Conservation (phyloP, 2,113 vertebrate species). For the Oncorhynchus kisutch region DNA sequence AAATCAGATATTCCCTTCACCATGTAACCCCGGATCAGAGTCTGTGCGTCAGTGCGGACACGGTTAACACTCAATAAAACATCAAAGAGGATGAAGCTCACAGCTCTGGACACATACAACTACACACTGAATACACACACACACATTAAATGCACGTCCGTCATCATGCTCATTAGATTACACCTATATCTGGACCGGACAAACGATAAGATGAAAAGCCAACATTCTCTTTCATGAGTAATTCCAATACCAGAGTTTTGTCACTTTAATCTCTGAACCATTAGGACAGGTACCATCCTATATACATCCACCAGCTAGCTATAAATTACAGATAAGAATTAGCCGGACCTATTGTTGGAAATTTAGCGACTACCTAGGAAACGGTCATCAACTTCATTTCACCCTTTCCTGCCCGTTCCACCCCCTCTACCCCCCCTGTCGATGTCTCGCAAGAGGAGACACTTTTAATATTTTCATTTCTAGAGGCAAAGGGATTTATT, state of each 20-base stretch:
- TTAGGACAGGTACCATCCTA: background rate
- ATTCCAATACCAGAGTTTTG: slow-evolving; percentile 13
- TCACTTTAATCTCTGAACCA: background rate
- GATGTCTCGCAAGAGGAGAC: slow-evolving; percentile 14
- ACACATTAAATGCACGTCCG: background rate
- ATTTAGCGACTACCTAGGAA: slow-evolving; percentile 33
- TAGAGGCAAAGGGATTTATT: slow-evolving; percentile 59
- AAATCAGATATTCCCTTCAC: slow-evolving; percentile 44
- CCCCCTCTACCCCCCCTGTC: slow-evolving; percentile 54
- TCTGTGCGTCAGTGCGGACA: slow-evolving; percentile 55
- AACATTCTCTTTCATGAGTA: slow-evolving; percentile 29
- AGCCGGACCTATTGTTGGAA: slow-evolving; percentile 17
- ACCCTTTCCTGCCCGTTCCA: slow-evolving; percentile 29
- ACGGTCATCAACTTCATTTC: slow-evolving; percentile 61
- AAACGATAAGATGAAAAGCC: slow-evolving; percentile 30
- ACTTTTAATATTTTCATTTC: background rate
- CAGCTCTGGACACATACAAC: slow-evolving; percentile 57
- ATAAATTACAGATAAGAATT: too few species aligned
- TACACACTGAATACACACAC: slow-evolving; percentile 16
- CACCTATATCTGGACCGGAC: slow-evolving; percentile 30
- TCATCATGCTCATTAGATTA: slow-evolving; percentile 33
- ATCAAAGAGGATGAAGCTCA: slow-evolving; percentile 65
- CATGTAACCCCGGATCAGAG: slow-evolving; percentile 39
- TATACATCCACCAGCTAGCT: background rate
- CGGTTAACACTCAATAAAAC: slow-evolving; percentile 71